phyloP scores from a whole-genome alignment of 1,140 invertebrate genomes.

The Drosophila ogumai region DNA sequence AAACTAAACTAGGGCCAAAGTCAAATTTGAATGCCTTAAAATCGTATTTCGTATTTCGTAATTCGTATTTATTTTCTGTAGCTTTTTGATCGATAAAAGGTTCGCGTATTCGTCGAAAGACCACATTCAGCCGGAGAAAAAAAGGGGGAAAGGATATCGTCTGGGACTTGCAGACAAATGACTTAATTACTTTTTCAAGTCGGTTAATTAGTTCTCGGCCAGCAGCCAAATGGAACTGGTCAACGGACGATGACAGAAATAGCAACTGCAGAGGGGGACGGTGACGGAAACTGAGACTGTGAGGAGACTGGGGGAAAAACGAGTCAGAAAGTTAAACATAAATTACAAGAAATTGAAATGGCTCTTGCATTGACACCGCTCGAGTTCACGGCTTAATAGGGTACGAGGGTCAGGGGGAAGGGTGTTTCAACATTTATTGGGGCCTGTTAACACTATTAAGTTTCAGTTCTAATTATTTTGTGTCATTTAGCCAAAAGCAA shows the following conservation, averaged over 20 bases:
- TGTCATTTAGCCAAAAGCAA: slow-evolving; percentile 13
- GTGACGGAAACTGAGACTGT: not conserved
- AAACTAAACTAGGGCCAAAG: not conserved
- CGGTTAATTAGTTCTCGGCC: slow-evolving; percentile 76
- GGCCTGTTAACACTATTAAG: slow-evolving; percentile 43
- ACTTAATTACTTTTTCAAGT: slow-evolving; percentile 82
- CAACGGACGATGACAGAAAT: slow-evolving; percentile 45
- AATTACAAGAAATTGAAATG: slow-evolving; percentile 66
- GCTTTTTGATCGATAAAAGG: slow-evolving; percentile 1
- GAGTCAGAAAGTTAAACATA: slow-evolving; percentile 69
- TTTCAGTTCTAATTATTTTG: slow-evolving; percentile 12
- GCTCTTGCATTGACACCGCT: slow-evolving; percentile 10
- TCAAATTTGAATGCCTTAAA: not conserved
- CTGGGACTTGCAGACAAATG: slow-evolving; percentile 76
- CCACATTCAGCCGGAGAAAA: slow-evolving; percentile 20
- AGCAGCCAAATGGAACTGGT: slow-evolving; percentile 51
- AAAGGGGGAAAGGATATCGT: slow-evolving; percentile 42
- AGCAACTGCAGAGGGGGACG: not conserved
- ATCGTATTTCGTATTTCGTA: not conserved
- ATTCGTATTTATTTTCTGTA: not conserved
- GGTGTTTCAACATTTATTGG: slow-evolving; percentile 40
- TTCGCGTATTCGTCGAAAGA: slow-evolving; percentile 6
- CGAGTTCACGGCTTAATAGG: not conserved
- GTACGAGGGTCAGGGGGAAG: not conserved
- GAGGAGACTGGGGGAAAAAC: too few species aligned